phyloP scores from a whole-genome alignment of 37 sponge, comb jelly and placozoan species.

The Beroe forskalii region DNA sequence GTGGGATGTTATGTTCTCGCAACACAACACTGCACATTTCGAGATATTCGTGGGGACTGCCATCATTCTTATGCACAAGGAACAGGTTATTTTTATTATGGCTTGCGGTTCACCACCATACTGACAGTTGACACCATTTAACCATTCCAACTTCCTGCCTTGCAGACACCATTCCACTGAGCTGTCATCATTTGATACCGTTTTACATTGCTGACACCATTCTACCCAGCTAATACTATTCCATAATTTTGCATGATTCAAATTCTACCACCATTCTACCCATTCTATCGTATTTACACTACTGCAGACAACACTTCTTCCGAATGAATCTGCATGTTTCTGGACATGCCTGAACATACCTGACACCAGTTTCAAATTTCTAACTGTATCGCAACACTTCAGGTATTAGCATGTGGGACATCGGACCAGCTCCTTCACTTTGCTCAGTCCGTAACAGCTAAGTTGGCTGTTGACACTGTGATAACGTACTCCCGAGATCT shows the following conservation, averaged over 20 bases:
- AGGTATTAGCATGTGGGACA: slow-evolving; percentile 48
- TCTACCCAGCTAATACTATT: too few relatives aligned
- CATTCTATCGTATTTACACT: too few relatives aligned
- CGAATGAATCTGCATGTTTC: too few relatives aligned
- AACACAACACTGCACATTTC: slow-evolving; percentile 59
- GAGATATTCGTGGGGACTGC: slow-evolving; percentile 38
- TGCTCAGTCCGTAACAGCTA: slow-evolving; percentile 46
- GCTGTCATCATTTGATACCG: too few relatives aligned
- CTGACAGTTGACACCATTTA: background rate
- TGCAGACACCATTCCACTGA: background rate
- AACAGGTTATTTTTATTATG: background rate
- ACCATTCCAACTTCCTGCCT: background rate
- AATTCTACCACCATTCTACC: too few relatives aligned
- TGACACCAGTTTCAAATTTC: too few relatives aligned
- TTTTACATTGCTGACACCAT: too few relatives aligned
- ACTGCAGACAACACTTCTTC: too few relatives aligned
- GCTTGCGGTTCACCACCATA: background rate
- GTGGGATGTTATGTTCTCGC: slow-evolving; percentile 26
- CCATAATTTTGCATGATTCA: too few relatives aligned
- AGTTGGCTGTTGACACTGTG: background rate
- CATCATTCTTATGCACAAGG: slow-evolving; percentile 13
- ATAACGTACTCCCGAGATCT: slow-evolving; percentile 3
- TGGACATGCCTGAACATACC: too few relatives aligned
- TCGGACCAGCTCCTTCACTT: slow-evolving; percentile 55
- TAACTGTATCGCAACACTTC: too few relatives aligned